Base-by-base conservation (phyloP, 92 coral and sea anemone genomes). In the Epizoanthus scotinus region DNA sequence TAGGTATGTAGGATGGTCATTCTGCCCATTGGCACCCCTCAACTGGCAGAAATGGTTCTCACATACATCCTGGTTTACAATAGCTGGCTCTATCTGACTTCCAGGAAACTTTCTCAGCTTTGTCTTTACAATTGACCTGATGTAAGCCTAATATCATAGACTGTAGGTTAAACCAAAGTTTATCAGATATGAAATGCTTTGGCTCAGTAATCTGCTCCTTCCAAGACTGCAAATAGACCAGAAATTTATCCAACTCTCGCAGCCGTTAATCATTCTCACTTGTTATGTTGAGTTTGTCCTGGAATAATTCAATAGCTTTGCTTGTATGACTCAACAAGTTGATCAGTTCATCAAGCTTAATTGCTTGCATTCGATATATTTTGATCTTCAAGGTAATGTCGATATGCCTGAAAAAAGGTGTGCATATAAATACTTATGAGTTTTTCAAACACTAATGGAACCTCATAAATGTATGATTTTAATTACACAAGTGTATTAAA, bases 1-100 rank as follows among this genome's bases (percentile, higher is more conserved):
- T 42, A 17, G 38, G 25, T 79, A 79, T 4, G 84, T 79, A 8
- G 84, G 84, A 64, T 78, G 63, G 55, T 78, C 71, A 21, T 60
- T 78, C 55, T 79, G 69, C 24, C 81, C 69, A 53, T 31, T 54
- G 42, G 84, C 84, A 19, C 74, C 84, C 12, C 84, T 54, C 24
- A 79, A 34, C 57, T 78, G 83, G 21, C 62, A 60, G 20, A 78
- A 78, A 60, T 78, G 83, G 24, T 78, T 78, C 25, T 78, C 36
- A 10, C 54, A 69, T 4, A 78, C 70, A 38, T 78, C 83, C 65
- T 78, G 83, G 38, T 78, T 78, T 18, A 60, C 34, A 29, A 78
- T 61, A 0, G 83, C 83, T 3, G 71, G 83, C 71, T 78, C 62
- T 20, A 78, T 62, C 2, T 28, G n/a, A 8, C 72, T 61, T 78